A percentile compares a stretch with the other conserved stretches of the same genome.
These are phyloP conservation scores for Nemoura dubitans DNA, from an alignment of 2,888 invertebrate genomes.

Conservation along the genomic window DNA sequence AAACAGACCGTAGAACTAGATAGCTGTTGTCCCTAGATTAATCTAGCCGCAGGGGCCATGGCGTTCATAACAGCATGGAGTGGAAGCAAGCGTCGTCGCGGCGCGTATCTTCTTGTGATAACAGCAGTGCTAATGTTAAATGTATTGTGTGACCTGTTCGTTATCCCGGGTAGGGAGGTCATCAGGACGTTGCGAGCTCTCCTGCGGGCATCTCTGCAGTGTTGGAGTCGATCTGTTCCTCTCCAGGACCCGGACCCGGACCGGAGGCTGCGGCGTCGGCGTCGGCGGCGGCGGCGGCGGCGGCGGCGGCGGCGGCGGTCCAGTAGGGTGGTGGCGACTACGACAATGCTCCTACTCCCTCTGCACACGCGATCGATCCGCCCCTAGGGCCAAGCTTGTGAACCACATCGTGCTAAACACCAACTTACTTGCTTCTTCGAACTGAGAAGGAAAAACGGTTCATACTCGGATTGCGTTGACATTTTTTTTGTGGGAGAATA, in stretches of 20 bases:
- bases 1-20: too few species aligned
- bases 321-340: background rate
- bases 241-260: background rate
- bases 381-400: background rate
- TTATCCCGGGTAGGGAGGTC: background rate
- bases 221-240: background rate
- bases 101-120: background rate
- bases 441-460: background rate
- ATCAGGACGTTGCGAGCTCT: background rate
- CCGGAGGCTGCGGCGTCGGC: background rate
- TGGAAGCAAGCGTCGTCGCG: too few species aligned
- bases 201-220: background rate
- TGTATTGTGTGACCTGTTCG: background rate
- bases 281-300: too few species aligned
- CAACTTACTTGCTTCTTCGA: constrained; percentile 9
- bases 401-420: background rate
- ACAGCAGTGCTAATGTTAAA: background rate
- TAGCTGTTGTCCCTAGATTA: too few species aligned
- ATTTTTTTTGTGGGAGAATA: background rate
- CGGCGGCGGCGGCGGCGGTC: background rate
- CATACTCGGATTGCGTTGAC: constrained; percentile 14
- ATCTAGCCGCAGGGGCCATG: too few species aligned
- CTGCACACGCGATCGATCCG: constrained; percentile 30
- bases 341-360: background rate
- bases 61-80: too few species aligned